Conservation (phyloP, 2,888 invertebrate genomes). For the Cataglyphis livida region DNA sequence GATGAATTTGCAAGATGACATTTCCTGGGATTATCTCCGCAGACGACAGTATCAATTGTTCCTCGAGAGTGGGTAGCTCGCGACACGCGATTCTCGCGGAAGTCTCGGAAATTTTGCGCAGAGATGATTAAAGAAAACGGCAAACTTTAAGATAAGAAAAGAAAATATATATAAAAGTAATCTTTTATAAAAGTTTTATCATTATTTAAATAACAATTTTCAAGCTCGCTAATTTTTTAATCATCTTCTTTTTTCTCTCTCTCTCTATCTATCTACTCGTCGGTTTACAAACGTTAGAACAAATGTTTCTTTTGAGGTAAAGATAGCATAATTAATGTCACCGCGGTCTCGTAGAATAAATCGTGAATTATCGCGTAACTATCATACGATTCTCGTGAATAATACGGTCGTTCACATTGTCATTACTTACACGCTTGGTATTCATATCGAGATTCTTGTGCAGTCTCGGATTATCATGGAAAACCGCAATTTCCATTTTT, state of each 20-base stretch:
- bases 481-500: conserved; percentile 31
- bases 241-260: neutral
- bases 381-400: conserved; percentile 45
- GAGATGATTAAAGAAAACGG: neutral
- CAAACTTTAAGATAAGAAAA: neutral
- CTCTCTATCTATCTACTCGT: neutral
- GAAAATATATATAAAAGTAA: neutral
- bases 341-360: conserved; percentile 28
- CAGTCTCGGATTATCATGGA: conserved; percentile 4
- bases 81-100: conserved; percentile 56
- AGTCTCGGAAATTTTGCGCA: conserved; percentile 54
- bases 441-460: neutral
- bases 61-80: conserved; percentile 64
- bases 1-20: conserved; percentile 51
- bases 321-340: neutral
- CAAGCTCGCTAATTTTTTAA: neutral
- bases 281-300: neutral
- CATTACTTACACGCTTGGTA: neutral
- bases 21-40: conserved; percentile 67
- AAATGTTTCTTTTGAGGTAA: neutral
- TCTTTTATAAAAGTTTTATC: neutral
- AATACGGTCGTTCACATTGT: conserved; percentile 34
- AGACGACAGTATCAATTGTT: conserved; percentile 60
- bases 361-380: conserved; percentile 41
- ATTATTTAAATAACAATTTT: neutral